These are phyloP conservation scores for Platichthys stellatus DNA, from an alignment of 2,113 vertebrate genomes.

Conservation along the genomic window DNA sequence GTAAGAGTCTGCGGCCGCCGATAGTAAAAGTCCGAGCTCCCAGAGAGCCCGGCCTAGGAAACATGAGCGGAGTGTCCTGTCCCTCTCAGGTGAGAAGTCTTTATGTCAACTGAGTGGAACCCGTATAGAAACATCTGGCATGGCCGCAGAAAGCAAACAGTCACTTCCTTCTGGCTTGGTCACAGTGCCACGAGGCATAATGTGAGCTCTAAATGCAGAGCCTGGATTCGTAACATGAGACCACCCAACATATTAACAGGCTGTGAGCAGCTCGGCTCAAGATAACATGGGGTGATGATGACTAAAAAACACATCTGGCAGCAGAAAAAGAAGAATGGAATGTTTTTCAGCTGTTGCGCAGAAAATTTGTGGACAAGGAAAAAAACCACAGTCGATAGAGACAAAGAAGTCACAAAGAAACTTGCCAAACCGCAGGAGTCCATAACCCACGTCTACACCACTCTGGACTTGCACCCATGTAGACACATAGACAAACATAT, in stretches of 20 bases:
- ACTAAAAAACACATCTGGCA: slow-evolving; percentile 52
- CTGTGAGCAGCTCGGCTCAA: slow-evolving; percentile 32
- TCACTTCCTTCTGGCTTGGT: slow-evolving; percentile 42
- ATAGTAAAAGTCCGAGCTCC: slow-evolving; percentile 37
- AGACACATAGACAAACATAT: slow-evolving; percentile 17
- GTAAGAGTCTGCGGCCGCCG: slow-evolving; percentile 30
- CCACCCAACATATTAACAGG: slow-evolving; percentile 36
- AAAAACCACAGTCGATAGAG: slow-evolving; percentile 30
- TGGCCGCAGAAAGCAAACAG: slow-evolving; percentile 63
- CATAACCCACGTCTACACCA: slow-evolving; percentile 40
- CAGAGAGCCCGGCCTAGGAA: slow-evolving; percentile 33
- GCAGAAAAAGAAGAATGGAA: not conserved
- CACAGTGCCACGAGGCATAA: slow-evolving; percentile 39
- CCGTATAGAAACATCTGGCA: slow-evolving; percentile 56
- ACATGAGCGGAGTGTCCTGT: slow-evolving; percentile 42
- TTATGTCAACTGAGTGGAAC: slow-evolving; percentile 51
- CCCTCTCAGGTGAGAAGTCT: slow-evolving; percentile 58
- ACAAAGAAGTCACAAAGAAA: slow-evolving; percentile 13
- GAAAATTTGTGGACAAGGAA: slow-evolving; percentile 14
- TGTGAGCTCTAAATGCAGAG: slow-evolving; percentile 34
- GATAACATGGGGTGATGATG: slow-evolving; percentile 30
- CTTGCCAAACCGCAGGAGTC: slow-evolving; percentile 26
- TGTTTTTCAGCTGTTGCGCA: slow-evolving; percentile 23
- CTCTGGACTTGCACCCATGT: slow-evolving; percentile 4
- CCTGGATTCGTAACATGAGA: slow-evolving; percentile 42